Percentiles rank a stretch among this genome's conserved stretches.
phyloP scores from a whole-genome alignment of 2,113 vertebrate genomes.

The Sprattus sprattus region DNA sequence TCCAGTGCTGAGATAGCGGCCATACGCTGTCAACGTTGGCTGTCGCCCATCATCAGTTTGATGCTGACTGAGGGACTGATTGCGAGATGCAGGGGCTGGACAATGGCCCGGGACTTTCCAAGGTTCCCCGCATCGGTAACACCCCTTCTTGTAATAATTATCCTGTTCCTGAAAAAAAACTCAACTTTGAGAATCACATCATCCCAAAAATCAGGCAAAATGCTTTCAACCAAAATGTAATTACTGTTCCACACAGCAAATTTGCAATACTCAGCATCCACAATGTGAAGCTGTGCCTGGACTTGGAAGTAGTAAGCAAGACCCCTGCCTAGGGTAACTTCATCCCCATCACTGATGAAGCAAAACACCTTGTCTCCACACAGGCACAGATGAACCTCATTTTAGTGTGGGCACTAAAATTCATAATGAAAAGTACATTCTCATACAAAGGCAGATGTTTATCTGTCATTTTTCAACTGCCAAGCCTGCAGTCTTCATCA shows the following conservation, averaged over 20 bases:
- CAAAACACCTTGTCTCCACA: slow-evolving; percentile 25
- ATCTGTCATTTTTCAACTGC: no score
- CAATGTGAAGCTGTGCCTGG: slow-evolving; percentile 33
- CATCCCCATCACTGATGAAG: slow-evolving; percentile 29
- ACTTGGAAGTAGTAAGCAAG: slow-evolving; percentile 33
- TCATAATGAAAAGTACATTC: not conserved
- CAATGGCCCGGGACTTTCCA: no score
- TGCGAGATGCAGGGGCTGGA: no score
- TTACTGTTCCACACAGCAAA: slow-evolving; percentile 27
- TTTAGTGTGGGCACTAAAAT: slow-evolving; percentile 21
- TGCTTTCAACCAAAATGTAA: slow-evolving; percentile 13
- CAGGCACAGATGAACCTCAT: slow-evolving; percentile 10
- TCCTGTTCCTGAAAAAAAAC: slow-evolving; percentile 17
- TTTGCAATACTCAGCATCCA: slow-evolving; percentile 23
- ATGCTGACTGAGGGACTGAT: no score
- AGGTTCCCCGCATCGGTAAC: no score
- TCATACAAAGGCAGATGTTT: no score
- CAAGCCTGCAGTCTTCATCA: no score
- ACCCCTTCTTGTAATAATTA: not conserved
- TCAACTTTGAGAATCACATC: no score
- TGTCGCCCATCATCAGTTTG: no score
- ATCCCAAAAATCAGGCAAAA: no score
- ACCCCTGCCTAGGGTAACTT: slow-evolving; percentile 19
- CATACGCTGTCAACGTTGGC: no score
- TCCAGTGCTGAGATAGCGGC: no score